Evolutionary conservation across 2,113 vertebrate species (phyloP).

Genomic region (Taurulus bubalis): DNA sequence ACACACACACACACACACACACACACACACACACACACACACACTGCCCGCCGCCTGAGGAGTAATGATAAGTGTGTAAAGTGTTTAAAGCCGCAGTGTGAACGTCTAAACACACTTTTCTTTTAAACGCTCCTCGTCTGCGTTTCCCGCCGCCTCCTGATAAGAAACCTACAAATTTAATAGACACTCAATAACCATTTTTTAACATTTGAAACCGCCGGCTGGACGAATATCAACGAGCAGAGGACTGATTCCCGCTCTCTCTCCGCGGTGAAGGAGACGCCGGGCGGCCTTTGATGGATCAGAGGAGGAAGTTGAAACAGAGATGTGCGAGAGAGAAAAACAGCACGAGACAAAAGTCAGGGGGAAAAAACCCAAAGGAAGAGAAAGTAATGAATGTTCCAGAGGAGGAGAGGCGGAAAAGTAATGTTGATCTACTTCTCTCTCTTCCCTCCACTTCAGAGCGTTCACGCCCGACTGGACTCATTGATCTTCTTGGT

Average conservation of each 20-base stretch:
- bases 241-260: constrained; percentile 18
- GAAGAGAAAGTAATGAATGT: neutral
- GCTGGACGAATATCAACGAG: constrained; percentile 13
- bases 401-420: neutral
- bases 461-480: neutral
- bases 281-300: neutral
- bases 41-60: constrained; percentile 19
- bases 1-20: constrained; percentile 5
- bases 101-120: constrained; percentile 30
- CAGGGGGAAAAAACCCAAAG: neutral
- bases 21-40: constrained; percentile 18
- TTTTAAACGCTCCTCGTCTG: constrained; percentile 1
- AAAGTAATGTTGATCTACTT: neutral
- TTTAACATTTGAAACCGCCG: constrained; percentile 26
- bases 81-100: constrained; percentile 30
- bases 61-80: constrained; percentile 40
- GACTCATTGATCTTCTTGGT: neutral
- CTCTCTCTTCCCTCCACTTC: neutral
- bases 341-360: neutral
- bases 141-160: constrained; percentile 12
- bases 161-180: constrained; percentile 38
- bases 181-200: constrained; percentile 32
- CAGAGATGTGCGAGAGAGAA: neutral
- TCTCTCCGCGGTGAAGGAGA: too few species aligned
- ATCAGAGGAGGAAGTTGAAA: neutral